Percentiles rank a stretch among this genome's conserved stretches.
phyloP scores from a whole-genome alignment of 2,888 invertebrate species.

The Scelioninae gen. 2 region DNA sequence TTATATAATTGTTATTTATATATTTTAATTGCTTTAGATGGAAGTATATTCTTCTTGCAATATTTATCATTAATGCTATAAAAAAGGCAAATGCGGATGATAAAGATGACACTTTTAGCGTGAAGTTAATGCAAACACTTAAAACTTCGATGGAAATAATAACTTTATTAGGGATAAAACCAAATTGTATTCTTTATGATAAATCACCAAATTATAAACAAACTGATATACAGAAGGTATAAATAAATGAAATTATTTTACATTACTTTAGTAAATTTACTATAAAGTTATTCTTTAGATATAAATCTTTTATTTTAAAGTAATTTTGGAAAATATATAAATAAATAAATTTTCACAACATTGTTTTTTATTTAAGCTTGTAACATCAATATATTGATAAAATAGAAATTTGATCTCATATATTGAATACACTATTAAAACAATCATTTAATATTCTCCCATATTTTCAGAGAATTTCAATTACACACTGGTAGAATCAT shows the following conservation, averaged over 20 bases:
- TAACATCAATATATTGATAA: no score
- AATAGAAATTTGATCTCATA: no score
- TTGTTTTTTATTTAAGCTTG: no score
- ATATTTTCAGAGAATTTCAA: no score
- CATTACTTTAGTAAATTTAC: no score
- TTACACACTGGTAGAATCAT: no score
- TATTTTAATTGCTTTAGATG: conserved; percentile 61
- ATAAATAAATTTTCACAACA: no score
- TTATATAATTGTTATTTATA: background rate
- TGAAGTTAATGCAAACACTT: conserved; percentile 81
- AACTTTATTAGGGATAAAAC: conserved; percentile 81
- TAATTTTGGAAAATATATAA: no score
- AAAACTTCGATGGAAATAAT: conserved; percentile 80
- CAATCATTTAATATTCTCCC: no score
- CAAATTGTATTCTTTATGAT: conserved; percentile 75
- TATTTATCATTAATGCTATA: conserved; percentile 62
- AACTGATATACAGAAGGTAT: conserved; percentile 23
- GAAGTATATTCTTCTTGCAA: conserved; percentile 63
- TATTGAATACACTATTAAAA: no score
- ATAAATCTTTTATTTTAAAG: no score
- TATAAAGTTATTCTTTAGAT: no score
- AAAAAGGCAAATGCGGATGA: conserved; percentile 55
- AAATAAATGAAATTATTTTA: background rate
- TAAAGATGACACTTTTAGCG: conserved; percentile 77
- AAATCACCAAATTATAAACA: conserved; percentile 65